phyloP scores from a whole-genome alignment of 2,888 invertebrate genomes.

The Spisula subtruncata region DNA sequence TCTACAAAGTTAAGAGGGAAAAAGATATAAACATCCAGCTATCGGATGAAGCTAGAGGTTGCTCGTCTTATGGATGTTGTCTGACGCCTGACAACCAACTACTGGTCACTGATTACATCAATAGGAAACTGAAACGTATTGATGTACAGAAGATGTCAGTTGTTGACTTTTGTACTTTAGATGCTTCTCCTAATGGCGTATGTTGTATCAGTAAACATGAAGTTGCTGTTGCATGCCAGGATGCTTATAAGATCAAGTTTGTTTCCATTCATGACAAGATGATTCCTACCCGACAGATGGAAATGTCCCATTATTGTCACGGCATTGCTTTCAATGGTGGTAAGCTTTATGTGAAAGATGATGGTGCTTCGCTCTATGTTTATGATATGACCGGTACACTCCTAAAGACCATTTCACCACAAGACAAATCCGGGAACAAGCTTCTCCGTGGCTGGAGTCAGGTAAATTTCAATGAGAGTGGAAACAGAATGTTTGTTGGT shows the following conservation, averaged over 20 bases:
- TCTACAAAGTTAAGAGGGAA: neutral
- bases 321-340: conserved; percentile 21
- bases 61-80: neutral
- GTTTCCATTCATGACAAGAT: neutral
- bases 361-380: neutral
- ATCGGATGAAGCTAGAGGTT: neutral
- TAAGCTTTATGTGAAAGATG: conserved; percentile 4
- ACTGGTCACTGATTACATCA: neutral
- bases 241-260: neutral
- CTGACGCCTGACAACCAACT: neutral
- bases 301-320: neutral
- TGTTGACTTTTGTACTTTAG: neutral
- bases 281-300: neutral
- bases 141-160: neutral
- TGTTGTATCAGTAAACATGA: conserved; percentile 3
- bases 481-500: conserved; percentile 4
- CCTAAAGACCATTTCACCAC: neutral
- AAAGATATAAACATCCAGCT: neutral
- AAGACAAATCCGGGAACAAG: neutral
- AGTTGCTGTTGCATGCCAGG: conserved; percentile 11
- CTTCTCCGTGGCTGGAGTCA: neutral
- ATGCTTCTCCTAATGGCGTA: neutral
- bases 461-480: neutral
- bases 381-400: conserved; percentile 18
- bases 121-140: conserved; percentile 16